Evolutionary conservation across 2,797 vertebrate species (phyloP).

Genomic region (Clarias platycephalus): DNA sequence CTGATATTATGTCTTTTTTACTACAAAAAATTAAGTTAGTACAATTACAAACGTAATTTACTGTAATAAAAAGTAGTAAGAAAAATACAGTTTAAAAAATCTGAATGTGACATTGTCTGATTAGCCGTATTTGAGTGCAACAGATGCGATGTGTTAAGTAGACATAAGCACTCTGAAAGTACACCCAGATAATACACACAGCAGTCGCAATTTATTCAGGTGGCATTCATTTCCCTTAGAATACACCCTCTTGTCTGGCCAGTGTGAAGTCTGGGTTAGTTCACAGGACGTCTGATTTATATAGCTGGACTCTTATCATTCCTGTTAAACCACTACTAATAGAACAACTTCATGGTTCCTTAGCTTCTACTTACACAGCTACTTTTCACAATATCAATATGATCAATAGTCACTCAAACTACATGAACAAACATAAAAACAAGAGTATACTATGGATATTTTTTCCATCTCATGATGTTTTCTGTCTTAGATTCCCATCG

Average conservation of each 20-base stretch:
- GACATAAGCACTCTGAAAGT: conserved; percentile 24
- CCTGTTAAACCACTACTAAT: conserved; percentile 54
- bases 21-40: neutral
- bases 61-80: too few species aligned
- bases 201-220: conserved; percentile 60
- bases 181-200: conserved; percentile 15
- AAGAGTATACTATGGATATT: neutral
- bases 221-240: conserved; percentile 63
- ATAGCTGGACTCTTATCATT: conserved; percentile 64
- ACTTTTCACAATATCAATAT: neutral
- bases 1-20: neutral
- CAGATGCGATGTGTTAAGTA: neutral
- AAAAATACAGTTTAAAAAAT: too few species aligned
- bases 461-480: neutral
- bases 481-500: neutral
- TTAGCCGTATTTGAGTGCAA: neutral
- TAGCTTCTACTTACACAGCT: neutral
- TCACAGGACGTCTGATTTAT: conserved; percentile 61
- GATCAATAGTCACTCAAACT: neutral
- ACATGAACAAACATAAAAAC: neutral
- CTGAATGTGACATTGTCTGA: neutral
- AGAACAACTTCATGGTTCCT: neutral
- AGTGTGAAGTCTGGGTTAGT: conserved; percentile 66
- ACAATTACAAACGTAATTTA: too few species aligned
- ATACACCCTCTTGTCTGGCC: conserved; percentile 49